A percentile compares a stretch with the other conserved stretches of the same genome.
Evolutionary conservation across 2,797 vertebrate genomes (phyloP).

Genomic region (Ceyx erithaca): DNA sequence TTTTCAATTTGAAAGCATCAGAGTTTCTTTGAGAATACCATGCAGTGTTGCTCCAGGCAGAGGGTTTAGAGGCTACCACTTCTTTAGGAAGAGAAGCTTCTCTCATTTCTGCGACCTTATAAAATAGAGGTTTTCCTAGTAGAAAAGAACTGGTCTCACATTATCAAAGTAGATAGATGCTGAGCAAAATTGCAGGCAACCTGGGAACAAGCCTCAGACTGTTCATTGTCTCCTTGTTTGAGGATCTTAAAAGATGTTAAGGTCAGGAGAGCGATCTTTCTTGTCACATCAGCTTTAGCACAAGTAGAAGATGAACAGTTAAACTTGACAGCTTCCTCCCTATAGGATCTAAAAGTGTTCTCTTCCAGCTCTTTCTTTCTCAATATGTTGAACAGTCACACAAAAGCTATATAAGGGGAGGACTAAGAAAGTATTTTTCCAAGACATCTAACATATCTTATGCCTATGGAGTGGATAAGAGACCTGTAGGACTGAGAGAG

Average conservation of each 20-base stretch:
- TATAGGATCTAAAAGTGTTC: neutral
- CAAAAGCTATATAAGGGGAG: neutral
- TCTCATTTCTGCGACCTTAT: neutral
- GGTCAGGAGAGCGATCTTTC: neutral
- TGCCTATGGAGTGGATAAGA: neutral
- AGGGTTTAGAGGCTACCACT: neutral
- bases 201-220: neutral
- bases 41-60: neutral
- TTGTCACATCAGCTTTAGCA: neutral
- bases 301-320: neutral
- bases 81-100: neutral
- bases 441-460: neutral
- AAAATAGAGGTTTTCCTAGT: neutral
- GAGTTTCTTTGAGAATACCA: neutral
- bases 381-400: neutral
- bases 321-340: neutral
- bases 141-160: neutral
- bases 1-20: constrained; percentile 23
- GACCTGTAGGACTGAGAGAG: neutral
- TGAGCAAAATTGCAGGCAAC: neutral
- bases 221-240: neutral
- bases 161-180: neutral
- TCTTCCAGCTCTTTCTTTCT: neutral
- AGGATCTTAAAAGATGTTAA: neutral
- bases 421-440: neutral